Base-by-base conservation (phyloP, 2,113 vertebrate species). In the Labeo rohita region DNA sequence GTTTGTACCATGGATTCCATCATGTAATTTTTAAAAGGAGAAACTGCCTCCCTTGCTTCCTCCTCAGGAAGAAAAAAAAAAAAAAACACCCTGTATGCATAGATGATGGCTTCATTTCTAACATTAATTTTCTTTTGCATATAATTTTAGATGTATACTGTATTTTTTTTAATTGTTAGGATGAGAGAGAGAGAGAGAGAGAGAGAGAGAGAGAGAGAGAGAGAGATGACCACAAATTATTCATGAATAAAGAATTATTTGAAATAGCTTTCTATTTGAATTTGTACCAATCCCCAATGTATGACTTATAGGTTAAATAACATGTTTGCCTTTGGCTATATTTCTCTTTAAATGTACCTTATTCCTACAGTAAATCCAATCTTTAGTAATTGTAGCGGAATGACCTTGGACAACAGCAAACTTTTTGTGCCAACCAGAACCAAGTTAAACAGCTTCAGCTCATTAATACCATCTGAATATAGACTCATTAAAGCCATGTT, bases 251-350 rank as follows among this genome's bases (percentile, higher is more conserved):
- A 39, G 3, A 39, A 39, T 39, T 39, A 50, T 21, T 81, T 85
- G 59, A 76, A 72, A 86, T 65, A 65, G 54, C 56, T 80, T 88
- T 77, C 74, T 83, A 83, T 86, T 85, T 88, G 52, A 78, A 88
- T 11, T 36, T 49, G 50, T 47, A 65, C 63, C 34, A 65, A 28
- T 86, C 47, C 65, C 76, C 74, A 74, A 9, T 76, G 68, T 49
- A 50, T 34, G 50, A 81, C 23, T 80, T 61, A 49, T 3, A 59
- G 56, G 23, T 83, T 75, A 75, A 83, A 83, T 76, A 88, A 50
- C 45, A n/a, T 65, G 63, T 13, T 39, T 86, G 56, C 75, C 8
- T 84, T 59, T 61, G 7, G 66, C 11, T 84, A 39, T 8, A 23
- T 80, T 84, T 86, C 21, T 80, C 70, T 84, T 84, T 76, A 50